phyloP scores from a whole-genome alignment of 2,113 vertebrate genomes.

The Cervus canadensis region DNA sequence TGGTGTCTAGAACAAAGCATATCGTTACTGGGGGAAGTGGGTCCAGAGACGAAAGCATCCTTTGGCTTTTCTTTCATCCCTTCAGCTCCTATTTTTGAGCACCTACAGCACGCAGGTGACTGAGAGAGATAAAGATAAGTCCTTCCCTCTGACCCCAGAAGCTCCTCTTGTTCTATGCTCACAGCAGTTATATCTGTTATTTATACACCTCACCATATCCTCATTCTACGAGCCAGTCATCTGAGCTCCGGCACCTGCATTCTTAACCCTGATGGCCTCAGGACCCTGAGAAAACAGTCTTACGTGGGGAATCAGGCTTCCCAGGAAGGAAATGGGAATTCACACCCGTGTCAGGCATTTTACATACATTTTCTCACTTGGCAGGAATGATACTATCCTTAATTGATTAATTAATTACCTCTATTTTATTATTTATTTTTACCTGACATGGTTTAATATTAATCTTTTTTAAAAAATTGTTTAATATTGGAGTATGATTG shows the following conservation, averaged over 20 bases:
- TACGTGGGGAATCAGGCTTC: neutral
- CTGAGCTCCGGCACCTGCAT: neutral
- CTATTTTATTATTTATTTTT: neutral
- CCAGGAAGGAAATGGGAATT: neutral
- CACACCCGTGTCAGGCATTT: neutral
- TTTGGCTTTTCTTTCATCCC: neutral
- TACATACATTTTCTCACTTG: neutral
- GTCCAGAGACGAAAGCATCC: neutral
- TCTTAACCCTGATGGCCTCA: neutral
- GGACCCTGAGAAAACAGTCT: neutral
- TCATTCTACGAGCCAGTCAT: neutral
- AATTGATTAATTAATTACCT: neutral
- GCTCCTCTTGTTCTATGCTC: neutral
- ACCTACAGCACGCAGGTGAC: neutral
- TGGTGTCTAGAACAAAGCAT: neutral
- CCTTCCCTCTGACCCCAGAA: neutral
- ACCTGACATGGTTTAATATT: neutral
- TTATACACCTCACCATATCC: neutral
- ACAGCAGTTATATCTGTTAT: neutral
- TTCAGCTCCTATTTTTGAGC: neutral
- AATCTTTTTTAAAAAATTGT: neutral
- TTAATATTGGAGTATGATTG: neutral
- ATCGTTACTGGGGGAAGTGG: rapidly evolving
- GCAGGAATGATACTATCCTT: neutral
- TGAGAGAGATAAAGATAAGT: neutral